A percentile compares a stretch with the other conserved stretches of the same genome.
Evolutionary conservation across 2,113 vertebrate genomes (phyloP).

Genomic region (Sturnira hondurensis): DNA sequence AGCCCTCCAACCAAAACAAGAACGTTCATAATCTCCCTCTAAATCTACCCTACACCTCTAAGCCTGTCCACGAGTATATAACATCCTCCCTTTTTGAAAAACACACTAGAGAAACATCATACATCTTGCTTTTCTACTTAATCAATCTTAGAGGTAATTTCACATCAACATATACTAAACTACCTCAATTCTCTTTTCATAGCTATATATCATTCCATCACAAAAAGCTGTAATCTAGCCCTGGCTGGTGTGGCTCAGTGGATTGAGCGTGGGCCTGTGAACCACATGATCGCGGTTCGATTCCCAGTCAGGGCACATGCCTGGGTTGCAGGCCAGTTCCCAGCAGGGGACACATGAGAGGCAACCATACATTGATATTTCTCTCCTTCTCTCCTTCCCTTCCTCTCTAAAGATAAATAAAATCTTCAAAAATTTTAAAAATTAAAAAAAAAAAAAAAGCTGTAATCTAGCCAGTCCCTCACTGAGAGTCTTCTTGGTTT

Average conservation of each 20-base stretch:
- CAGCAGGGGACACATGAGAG: no score
- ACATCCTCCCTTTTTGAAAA: not conserved
- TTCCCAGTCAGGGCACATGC: no score
- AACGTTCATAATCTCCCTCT: not conserved
- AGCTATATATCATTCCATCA: not conserved
- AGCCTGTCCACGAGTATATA: not conserved
- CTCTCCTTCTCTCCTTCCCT: no score
- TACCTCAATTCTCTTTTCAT: not conserved
- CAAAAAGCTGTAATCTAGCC: not conserved
- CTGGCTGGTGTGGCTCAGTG: no score
- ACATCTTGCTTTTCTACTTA: not conserved
- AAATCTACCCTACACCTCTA: not conserved
- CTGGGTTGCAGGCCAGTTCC: no score
- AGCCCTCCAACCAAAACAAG: not conserved
- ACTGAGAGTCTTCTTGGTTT: not conserved
- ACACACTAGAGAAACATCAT: not conserved
- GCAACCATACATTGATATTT: no score
- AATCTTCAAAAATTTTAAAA: no score
- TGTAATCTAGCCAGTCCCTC: no score
- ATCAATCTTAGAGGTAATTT: not conserved
- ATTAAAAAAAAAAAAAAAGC: no score
- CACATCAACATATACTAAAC: not conserved
- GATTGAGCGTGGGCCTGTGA: no score
- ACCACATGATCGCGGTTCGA: no score
- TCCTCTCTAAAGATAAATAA: no score